Percentiles rank a stretch among this genome's conserved stretches.
Evolutionary conservation across 2,797 vertebrate species (phyloP).

Genomic region (Pagetopsis macropterus): DNA sequence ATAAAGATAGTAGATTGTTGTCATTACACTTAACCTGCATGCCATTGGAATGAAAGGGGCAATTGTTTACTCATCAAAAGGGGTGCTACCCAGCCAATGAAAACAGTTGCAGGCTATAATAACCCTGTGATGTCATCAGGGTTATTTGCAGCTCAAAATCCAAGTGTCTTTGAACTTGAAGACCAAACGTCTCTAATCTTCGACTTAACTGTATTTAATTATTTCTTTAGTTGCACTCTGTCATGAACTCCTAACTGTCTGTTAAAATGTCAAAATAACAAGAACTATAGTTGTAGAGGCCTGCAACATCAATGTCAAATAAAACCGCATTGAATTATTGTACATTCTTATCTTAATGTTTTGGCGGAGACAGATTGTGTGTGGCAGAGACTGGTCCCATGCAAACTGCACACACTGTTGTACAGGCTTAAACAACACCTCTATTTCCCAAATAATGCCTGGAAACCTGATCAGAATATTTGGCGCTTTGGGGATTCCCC

Average conservation of each 20-base stretch:
- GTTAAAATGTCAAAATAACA: neutral
- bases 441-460: neutral
- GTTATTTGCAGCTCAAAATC: neutral
- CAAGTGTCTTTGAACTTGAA: neutral
- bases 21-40: neutral
- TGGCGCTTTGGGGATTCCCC: neutral
- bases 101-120: neutral
- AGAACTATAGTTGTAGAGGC: neutral
- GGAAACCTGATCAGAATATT: neutral
- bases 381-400: too few relatives aligned
- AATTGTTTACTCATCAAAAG: neutral
- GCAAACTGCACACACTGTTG: neutral
- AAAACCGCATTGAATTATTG: neutral
- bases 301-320: neutral
- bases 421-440: neutral
- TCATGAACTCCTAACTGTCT: neutral
- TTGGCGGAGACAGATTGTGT: neutral
- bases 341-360: neutral
- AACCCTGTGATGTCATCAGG: neutral
- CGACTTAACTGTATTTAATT: neutral
- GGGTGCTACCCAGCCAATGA: neutral
- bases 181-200: neutral
- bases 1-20: neutral
- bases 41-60: neutral
- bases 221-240: neutral